Evolutionary conservation across 2,797 vertebrate genomes (phyloP), one percentile per base, ranked within the genome.

Genomic region (Potorous gilbertii): DNA sequence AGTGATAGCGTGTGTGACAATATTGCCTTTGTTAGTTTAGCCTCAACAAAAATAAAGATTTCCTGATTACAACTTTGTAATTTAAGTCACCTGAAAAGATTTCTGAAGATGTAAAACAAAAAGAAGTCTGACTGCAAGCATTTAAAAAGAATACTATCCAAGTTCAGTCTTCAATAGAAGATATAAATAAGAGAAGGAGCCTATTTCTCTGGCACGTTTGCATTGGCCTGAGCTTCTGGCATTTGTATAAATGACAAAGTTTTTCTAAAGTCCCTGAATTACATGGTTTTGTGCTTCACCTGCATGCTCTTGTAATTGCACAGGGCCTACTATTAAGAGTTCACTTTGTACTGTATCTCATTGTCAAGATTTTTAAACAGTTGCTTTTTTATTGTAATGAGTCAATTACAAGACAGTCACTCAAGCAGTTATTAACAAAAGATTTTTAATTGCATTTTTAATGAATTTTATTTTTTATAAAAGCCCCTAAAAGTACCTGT

Each of bases 391-490:
- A 97, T 97, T 97, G 94, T 97, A 98, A 97, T 97, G 97, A 98
- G 96, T 95, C 96, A 98, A 98, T 98, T 98, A 98, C 96, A 94
- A 98, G 96, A 92, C 95, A 98, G 97, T 98, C 97, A 97, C 97
- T 98, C 98, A 98, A 96, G 95, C 96, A 96, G 96, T 97, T 95
- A 98, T 98, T 97, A 98, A 98, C 97, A 98, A 98, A 98, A 97
- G 97, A 98, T 98, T 98, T 97, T 97, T 91, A 98, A 98, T 98
- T 97, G 97, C 96, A 98, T 98, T 98, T 98, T 98, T 97, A 98
- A 98, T 98, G 95, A 98, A 97, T 97, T 96, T 93, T 96, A 97
- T 98, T 98, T 98, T 97, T 96, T 95, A 96, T 97, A 97, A 97
- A 97, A 97, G 94, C 94, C 97, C 97, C 97, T 97, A 97, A 97